Evolutionary conservation across 2,113 vertebrate species (phyloP), one percentile per base, ranked within the genome.

Genomic region (Hydrolagus affinis): DNA sequence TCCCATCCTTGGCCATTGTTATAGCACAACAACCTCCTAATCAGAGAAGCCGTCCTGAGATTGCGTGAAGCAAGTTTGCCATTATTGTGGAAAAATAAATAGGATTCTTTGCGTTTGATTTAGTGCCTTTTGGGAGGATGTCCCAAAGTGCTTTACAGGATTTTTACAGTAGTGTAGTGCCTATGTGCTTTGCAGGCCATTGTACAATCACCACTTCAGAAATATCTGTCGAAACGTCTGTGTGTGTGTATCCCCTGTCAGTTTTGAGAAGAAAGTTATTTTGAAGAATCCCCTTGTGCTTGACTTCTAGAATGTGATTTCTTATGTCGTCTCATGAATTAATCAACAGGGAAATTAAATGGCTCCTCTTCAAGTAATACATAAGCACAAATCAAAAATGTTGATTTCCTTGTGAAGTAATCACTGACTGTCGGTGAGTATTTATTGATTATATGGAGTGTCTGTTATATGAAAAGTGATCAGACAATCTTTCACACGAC

Each of bases 371-470:
- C 19, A 66, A 83, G 25, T 66, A 83, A 83, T 64, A 68, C 60
- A 32, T 68, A 83, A 80, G 62, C 78, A 83, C 78, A 66, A 66
- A 83, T 83, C 78, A 83, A 83, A 83, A 83, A 66, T 83, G 78
- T 83, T 83, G 78, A 83, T 83, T 83, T 66, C 25, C 8, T 10
- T 85, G 60, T 87, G 72, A 86, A 88, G 25, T 66, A 89, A 75
- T 87, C 76, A 76, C 0, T 89, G 74, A 87, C 86, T 71, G 85
- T 85, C 85, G 75, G 23, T 68, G 71, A 71, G 30, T 89, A 21
- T 87, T 14, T 86, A 85, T 83, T 88, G 86, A 86, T 89, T 87
- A 32, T 15, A 87, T 3, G 69, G 0, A 0, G 66, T 32, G 78
- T 30, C 62, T 76, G 14, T 76, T 76, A 60, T 83, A 86, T 88